Conservation (phyloP, 2,797 vertebrate species). For the Pelobates cultripes region DNA sequence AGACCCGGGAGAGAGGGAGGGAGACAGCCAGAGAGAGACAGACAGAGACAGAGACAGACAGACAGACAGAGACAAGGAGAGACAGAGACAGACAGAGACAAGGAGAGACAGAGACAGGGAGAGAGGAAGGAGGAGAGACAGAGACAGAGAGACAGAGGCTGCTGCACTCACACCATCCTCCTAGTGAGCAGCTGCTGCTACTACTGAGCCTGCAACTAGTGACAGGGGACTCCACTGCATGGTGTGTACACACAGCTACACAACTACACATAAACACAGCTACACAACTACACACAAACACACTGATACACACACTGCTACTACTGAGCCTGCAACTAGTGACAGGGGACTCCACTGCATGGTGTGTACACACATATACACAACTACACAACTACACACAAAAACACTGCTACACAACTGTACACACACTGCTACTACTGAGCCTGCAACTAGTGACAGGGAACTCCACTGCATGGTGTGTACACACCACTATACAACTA, state of each 20-base stretch:
- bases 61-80: background rate
- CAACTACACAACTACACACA: no score
- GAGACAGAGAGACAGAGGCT: slow-evolving; percentile 10
- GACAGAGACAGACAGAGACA: slow-evolving; percentile 10
- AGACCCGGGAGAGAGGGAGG: slow-evolving; percentile 22
- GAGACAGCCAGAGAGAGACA: background rate
- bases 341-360: slow-evolving; percentile 24
- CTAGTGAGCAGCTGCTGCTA: slow-evolving; percentile 34
- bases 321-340: slow-evolving; percentile 38
- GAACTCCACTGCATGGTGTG: slow-evolving; percentile 7
- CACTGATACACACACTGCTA: no score
- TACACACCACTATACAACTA: background rate
- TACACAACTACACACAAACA: no score
- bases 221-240: slow-evolving; percentile 24
- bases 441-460: slow-evolving; percentile 43
- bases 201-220: slow-evolving; percentile 43
- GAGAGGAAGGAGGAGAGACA: background rate
- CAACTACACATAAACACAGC: background rate
- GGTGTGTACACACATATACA: background rate
- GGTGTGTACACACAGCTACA: background rate
- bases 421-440: background rate
- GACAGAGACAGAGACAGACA: background rate
- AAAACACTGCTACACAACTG: background rate
- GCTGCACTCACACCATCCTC: slow-evolving; percentile 49
- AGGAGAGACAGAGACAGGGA: slow-evolving; percentile 26